phyloP scores from a whole-genome alignment of 2,888 invertebrate genomes.

The Leucophora obtusa region DNA sequence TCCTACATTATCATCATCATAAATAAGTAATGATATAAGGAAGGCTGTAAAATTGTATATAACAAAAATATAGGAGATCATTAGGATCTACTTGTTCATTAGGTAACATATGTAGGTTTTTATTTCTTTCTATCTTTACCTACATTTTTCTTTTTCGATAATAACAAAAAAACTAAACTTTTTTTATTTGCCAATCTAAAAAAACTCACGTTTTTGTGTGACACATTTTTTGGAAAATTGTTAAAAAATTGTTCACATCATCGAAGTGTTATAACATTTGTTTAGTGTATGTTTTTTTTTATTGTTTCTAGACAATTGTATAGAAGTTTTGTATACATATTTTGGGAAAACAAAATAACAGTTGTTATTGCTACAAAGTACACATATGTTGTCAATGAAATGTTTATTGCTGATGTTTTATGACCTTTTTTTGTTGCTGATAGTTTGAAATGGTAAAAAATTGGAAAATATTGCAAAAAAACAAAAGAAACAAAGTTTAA shows the following conservation, averaged over 20 bases:
- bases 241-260: conserved; percentile 46
- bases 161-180: neutral
- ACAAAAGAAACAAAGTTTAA: conserved; percentile 20
- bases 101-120: conserved; percentile 24
- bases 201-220: conserved; percentile 56
- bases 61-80: conserved; percentile 21
- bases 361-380: conserved; percentile 42
- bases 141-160: conserved; percentile 21
- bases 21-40: conserved; percentile 7
- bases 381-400: conserved; percentile 62
- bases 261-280: conserved; percentile 52
- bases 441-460: conserved; percentile 38
- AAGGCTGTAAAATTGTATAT: conserved; percentile 18
- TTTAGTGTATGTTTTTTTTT: conserved; percentile 36
- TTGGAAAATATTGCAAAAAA: neutral
- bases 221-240: conserved; percentile 50
- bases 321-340: conserved; percentile 22
- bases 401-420: conserved; percentile 60
- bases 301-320: conserved; percentile 49
- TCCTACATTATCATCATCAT: neutral
- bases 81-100: conserved; percentile 46
- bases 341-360: conserved; percentile 26
- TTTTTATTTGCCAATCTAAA: conserved; percentile 43
- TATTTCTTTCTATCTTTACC: conserved; percentile 14
- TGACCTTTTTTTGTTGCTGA: conserved; percentile 36